Evolutionary conservation across 2,888 invertebrate genomes (phyloP), one percentile per base, ranked within the genome.

Genomic region (Calliopum simillimum): DNA sequence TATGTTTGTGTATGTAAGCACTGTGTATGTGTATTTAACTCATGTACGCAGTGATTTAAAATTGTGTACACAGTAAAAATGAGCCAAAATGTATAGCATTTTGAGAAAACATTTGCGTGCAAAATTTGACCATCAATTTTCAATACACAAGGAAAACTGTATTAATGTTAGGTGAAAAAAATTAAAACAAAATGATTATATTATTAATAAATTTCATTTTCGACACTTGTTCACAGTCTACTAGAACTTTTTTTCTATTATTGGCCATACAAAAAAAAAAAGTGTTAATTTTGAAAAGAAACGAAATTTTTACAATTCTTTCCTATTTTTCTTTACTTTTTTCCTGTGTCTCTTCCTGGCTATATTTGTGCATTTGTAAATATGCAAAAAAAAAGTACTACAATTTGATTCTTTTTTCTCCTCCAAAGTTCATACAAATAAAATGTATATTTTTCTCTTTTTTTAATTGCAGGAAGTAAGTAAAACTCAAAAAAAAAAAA

Each of bases 381-480:
- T 43, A 41, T 41, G 41, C 59, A 59, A 43, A 53, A 47, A 49
- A 23, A 14, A 73, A 71, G 70, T 19, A 49, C 16, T 8, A 75
- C 67, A 46, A 46, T 53, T 69, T 33, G 33, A 6, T 8, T 8
- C 74, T 73, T 72, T 71, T 74, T n/a, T n/a, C n/a, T n/a, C n/a
- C n/a, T 67, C 68, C 64, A 53, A 21, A 59, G 13, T 19, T 64
- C n/a, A 41, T 1, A 46, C 21, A 43, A 19, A 23, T 13, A 19
- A 64, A 51, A 33, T 43, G 19, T 43, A 59, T 41, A 49, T 76
- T 70, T 73, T 74, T 74, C 77, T 81, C 76, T 78, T 76, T 80
- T 81, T 81, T 79, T 84, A 81, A 81, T 86, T 86, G 76, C 86
- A 86, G 86, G 84, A 86, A 85, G 86, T 86, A 86, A 85, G 85